phyloP scores from a whole-genome alignment of 2,888 invertebrate species.

The Harpalus rufipes region DNA sequence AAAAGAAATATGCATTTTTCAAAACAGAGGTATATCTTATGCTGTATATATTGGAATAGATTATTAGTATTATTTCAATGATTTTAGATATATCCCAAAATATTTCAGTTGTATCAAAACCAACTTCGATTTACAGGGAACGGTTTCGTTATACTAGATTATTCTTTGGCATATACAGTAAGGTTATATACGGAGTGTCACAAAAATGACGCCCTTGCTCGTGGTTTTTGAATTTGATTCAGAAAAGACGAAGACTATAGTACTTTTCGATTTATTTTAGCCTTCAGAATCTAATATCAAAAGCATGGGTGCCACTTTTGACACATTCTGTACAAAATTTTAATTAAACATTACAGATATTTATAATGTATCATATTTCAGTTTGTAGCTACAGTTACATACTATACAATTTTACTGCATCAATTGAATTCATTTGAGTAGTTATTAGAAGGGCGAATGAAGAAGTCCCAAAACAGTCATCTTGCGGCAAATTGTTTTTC shows the following conservation, averaged over 20 bases:
- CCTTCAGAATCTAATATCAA: no score
- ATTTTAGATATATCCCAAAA: no score
- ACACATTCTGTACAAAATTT: no score
- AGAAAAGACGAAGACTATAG: no score
- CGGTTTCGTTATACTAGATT: not conserved
- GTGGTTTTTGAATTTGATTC: no score
- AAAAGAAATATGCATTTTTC: not conserved
- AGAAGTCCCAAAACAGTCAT: no score
- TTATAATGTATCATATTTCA: not conserved
- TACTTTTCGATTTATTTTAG: no score
- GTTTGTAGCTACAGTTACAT: not conserved
- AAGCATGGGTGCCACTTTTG: no score
- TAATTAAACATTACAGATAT: not conserved
- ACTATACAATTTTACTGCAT: not conserved
- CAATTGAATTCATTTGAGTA: not conserved
- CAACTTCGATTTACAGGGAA: not conserved
- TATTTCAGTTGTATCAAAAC: not conserved
- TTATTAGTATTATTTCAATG: not conserved
- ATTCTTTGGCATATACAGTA: not conserved
- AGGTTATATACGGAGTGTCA: not conserved
- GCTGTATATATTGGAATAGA: not conserved
- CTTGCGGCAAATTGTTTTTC: no score
- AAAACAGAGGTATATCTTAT: not conserved
- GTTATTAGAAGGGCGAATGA: no score
- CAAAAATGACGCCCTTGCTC: no score